Conservation (phyloP, 2,113 vertebrate genomes). For the Brachypteracias leptosomus region DNA sequence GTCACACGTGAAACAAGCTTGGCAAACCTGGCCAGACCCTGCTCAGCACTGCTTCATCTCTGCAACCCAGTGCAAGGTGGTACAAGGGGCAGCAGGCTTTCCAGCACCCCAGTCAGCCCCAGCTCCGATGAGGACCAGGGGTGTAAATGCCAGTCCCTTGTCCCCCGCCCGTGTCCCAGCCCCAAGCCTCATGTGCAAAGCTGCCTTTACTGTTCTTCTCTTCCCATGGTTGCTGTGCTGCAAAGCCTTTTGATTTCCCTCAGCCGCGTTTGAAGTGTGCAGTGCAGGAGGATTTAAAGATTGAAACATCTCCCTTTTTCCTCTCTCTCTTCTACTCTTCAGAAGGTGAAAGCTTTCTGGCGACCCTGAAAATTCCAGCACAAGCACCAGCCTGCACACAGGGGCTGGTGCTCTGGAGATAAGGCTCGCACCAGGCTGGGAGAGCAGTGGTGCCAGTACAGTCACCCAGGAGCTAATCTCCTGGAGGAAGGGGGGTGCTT, state of each 20-base stretch:
- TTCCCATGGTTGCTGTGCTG: not conserved
- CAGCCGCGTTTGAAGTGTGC: constrained; percentile 31
- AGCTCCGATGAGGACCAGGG: not conserved
- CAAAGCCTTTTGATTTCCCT: constrained; percentile 24
- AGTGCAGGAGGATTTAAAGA: constrained; percentile 40
- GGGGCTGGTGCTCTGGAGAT: constrained; percentile 46
- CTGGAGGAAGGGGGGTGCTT: not conserved
- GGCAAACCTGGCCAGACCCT: not conserved
- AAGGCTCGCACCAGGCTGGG: not conserved
- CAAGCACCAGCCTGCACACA: not conserved
- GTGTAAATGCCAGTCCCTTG: not conserved
- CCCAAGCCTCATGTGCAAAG: not conserved
- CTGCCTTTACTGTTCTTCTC: not conserved
- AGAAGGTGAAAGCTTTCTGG: constrained; percentile 40
- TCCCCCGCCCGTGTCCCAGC: not conserved
- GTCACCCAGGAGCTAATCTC: constrained; percentile 1
- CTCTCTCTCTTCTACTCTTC: not conserved
- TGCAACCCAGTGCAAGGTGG: not conserved
- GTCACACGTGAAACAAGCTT: not conserved
- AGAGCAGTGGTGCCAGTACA: not conserved
- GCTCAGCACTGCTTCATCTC: not conserved
- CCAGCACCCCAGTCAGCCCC: not conserved
- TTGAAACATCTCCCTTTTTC: not conserved
- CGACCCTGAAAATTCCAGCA: not conserved
- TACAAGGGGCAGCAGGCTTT: not conserved